A percentile compares a stretch with the other conserved stretches of the same genome.
These are phyloP conservation scores for Amyelois transitella DNA, from an alignment of 1,140 invertebrate genomes.

Conservation along the genomic window DNA sequence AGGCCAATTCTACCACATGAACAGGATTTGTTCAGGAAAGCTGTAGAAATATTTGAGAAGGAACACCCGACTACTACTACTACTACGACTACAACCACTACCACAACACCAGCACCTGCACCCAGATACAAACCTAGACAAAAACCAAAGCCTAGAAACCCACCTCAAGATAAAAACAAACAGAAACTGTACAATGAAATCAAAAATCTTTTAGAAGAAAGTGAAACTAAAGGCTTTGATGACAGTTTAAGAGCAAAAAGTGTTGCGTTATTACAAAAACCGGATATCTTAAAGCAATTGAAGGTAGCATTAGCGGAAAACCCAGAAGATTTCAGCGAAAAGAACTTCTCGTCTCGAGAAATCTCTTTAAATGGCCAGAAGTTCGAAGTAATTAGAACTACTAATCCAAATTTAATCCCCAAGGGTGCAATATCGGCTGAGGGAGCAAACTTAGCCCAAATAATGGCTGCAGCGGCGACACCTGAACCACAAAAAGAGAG, in stretches of 20 bases:
- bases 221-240: constrained; percentile 64
- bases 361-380: constrained; percentile 84
- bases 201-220: constrained; percentile 67
- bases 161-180: constrained; percentile 65
- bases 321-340: constrained; percentile 77
- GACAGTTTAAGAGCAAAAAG: constrained; percentile 60
- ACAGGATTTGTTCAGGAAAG: constrained; percentile 69
- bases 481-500: constrained; percentile 53
- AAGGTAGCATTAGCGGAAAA: constrained; percentile 82
- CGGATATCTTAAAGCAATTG: constrained; percentile 80
- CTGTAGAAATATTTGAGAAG: constrained; percentile 66
- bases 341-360: constrained; percentile 82
- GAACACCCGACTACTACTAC: constrained; percentile 69
- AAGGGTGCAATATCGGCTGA: constrained; percentile 68
- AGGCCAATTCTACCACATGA: constrained; percentile 65
- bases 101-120: constrained; percentile 34
- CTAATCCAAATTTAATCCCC: constrained; percentile 78
- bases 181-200: constrained; percentile 74
- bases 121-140: constrained; percentile 60
- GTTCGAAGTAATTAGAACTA: constrained; percentile 81
- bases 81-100: constrained; percentile 64
- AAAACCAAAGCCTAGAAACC: constrained; percentile 57
- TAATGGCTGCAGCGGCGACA: constrained; percentile 49
- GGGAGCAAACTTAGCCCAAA: constrained; percentile 57
- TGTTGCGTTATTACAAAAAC: constrained; percentile 60